phyloP scores from a whole-genome alignment of 2,888 invertebrate genomes.

The Phyllotreta striolata region DNA sequence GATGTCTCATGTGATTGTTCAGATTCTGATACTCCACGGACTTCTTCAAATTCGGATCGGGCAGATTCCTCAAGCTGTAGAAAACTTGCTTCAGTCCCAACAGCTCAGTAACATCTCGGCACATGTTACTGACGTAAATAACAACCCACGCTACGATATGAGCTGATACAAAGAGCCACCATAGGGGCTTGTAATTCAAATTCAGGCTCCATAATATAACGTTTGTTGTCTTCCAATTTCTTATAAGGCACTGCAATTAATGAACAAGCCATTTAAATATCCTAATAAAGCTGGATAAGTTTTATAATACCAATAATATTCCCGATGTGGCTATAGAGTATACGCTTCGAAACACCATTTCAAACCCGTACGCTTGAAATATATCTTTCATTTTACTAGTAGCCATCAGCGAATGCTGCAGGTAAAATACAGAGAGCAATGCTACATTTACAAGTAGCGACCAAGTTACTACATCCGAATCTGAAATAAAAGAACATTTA shows the following conservation, averaged over 20 bases:
- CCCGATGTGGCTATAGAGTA: conserved; percentile 63
- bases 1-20: conserved; percentile 69
- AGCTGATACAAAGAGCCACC: conserved; percentile 62
- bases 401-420: conserved; percentile 68
- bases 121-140: conserved; percentile 68
- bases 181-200: conserved; percentile 60
- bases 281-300: conserved; percentile 13
- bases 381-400: conserved; percentile 61
- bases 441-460: conserved; percentile 61
- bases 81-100: conserved; percentile 70
- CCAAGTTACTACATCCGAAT: conserved; percentile 59
- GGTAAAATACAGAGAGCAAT: conserved; percentile 64
- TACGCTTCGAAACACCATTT: conserved; percentile 61
- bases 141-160: conserved; percentile 67
- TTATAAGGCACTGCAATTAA: conserved; percentile 60
- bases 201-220: conserved; percentile 66
- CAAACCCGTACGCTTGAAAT: conserved; percentile 59
- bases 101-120: conserved; percentile 70
- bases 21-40: conserved; percentile 64
- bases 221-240: conserved; percentile 65
- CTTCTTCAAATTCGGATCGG: conserved; percentile 65
- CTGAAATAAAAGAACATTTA: conserved; percentile 44
- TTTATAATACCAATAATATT: conserved; percentile 59
- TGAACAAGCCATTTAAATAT: neutral
- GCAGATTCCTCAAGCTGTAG: conserved; percentile 64